These are phyloP conservation scores for Meles meles DNA, from an alignment of 2,113 vertebrate genomes.

Conservation along the genomic window DNA sequence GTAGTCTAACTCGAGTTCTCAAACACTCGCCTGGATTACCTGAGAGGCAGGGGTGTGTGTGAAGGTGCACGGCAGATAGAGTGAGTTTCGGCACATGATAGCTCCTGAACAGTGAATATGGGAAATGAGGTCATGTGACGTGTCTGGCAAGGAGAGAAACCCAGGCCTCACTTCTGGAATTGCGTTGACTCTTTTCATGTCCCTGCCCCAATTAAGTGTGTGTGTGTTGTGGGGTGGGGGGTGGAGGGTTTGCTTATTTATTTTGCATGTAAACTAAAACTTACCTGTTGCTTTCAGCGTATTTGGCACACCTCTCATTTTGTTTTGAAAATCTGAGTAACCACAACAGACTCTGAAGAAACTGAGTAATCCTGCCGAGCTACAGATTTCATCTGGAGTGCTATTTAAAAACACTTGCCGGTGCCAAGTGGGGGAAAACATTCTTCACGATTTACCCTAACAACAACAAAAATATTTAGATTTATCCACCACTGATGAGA, in stretches of 20 bases:
- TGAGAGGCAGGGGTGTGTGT: no score
- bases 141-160: not conserved
- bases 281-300: not conserved
- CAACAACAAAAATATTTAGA: not conserved
- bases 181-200: not conserved
- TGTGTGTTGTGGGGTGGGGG: not conserved
- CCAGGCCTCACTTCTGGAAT: not conserved
- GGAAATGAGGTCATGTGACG: not conserved
- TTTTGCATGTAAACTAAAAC: not conserved
- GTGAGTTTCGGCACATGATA: not conserved
- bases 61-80: not conserved
- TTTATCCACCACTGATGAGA: not conserved
- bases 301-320: not conserved
- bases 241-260: not conserved
- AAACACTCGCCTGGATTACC: not conserved
- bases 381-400: not conserved
- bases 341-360: not conserved
- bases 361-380: not conserved
- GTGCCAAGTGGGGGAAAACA: not conserved
- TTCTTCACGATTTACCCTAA: not conserved
- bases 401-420: not conserved
- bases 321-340: not conserved
- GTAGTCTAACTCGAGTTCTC: accelerated
- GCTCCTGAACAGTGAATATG: not conserved
- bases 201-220: not conserved